Conservation (phyloP, 2,797 vertebrate species). For the Cichlasoma orientale region DNA sequence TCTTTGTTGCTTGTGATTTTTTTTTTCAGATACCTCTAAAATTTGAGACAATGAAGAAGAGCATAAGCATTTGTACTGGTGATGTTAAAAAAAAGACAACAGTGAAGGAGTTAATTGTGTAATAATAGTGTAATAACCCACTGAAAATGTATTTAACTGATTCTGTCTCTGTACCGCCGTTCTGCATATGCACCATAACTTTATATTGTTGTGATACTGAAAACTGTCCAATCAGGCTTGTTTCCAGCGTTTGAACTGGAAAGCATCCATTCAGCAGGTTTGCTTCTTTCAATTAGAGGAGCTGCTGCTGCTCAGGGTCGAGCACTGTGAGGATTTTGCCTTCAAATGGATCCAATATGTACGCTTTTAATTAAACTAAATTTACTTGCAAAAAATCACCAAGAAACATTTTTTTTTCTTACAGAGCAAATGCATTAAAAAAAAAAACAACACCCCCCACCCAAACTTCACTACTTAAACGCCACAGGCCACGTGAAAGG, state of each 20-base stretch:
- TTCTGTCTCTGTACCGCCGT: neutral
- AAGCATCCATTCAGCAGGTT: conserved; percentile 47
- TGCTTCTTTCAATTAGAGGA: conserved; percentile 49
- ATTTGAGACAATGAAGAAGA: no score
- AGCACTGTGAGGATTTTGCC: neutral
- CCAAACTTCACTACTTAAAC: neutral
- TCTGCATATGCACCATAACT: conserved; percentile 3
- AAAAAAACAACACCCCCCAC: neutral
- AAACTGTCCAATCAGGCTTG: conserved; percentile 35
- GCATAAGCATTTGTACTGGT: no score
- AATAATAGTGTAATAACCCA: neutral
- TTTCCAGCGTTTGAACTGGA: conserved; percentile 39
- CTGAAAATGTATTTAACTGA: neutral
- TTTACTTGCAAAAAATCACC: neutral
- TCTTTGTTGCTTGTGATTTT: no score
- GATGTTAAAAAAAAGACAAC: no score
- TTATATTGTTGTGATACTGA: neutral
- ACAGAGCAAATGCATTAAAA: neutral
- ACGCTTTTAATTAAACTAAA: conserved; percentile 18
- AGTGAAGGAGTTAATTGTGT: no score
- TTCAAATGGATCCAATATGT: conserved; percentile 24
- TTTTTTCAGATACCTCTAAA: no score
- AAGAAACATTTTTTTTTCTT: neutral
- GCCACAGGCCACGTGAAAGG: neutral
- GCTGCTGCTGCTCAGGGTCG: conserved; percentile 17